Evolutionary conservation across 2,888 invertebrate genomes (phyloP), one percentile per base, ranked within the genome.

Genomic region (Lepidochrysops patricia): DNA sequence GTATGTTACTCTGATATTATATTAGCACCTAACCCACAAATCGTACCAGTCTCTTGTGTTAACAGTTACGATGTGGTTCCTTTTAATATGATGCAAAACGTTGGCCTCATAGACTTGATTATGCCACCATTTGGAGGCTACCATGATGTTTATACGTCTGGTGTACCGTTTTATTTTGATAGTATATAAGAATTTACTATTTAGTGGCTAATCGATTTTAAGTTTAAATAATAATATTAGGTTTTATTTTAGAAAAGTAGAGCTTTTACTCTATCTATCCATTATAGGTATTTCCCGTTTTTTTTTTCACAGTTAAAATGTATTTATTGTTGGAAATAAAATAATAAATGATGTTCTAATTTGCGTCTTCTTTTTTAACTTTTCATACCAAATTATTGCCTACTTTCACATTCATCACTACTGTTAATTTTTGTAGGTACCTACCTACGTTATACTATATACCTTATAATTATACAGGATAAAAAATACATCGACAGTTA

Each of bases 91-190:
- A 19, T 32, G 4, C 9, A 19, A 4, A 54, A 32, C 32, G 29
- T 32, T 54, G 54, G 32, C 4, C 54, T 54, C 3, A 32, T 54
- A 23, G 54, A 54, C 7, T 4, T 54, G 1, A 54, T 54, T 5
- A 19, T 54, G 54, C 54, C 54, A 6, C 29, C 54, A 5, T 32
- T 19, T 12, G 54, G 54, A 29, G 54, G 54, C 19, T 54, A 19
- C 4, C 15, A 54, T 54, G 54, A 54, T 19, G 7, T 54, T 9
- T 54, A 54, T 23, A 19, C 19, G 12, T 32, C 54, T 9, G 43
- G 43, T 43, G 43, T 7, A 9, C 54, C 54, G 12, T 13, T 15
- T 19, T 54, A 32, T 54, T 54, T 54, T 29, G 54, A 54, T 54
- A 29, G 19, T 52, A 5, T 43, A 19, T 43, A 43, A 43, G 19